Evolutionary conservation across 1,140 invertebrate genomes (phyloP), one percentile per base, ranked within the genome.

Genomic region (Ruditapes philippinarum): DNA sequence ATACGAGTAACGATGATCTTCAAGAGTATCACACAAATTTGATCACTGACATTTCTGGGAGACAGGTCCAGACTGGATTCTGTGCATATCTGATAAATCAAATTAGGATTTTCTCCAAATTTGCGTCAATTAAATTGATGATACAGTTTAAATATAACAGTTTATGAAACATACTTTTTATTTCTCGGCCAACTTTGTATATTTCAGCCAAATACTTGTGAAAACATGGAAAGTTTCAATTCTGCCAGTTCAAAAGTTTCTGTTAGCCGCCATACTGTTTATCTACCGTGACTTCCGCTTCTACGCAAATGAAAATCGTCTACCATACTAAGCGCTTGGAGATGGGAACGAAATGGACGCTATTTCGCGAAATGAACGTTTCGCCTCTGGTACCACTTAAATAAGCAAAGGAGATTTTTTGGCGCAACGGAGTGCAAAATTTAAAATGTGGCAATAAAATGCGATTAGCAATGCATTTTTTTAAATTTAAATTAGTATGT

Each of bases 251-350:
- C 65, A 70, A 70, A 70, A 38, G 33, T 36, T 70, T 40, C 65
- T 19, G 3, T 70, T 38, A 36, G 65, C 65, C 65, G 65, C 65
- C 65, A 70, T 70, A 70, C 65, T 70, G 65, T 70, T 70, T 70
- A 70, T 70, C 5, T 19, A 57, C 5, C 4, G 33, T 22, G 36
- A 70, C 65, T 70, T 70, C 65, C 65, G 65, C n/a, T 62, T 28
- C 28, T 62, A 7, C 57, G 57, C n/a, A 28, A 62, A 62, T n/a
- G n/a, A n/a, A n/a, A n/a, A n/a, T n/a, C n/a, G n/a, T n/a, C n/a
- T n/a, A n/a, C n/a, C n/a, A n/a, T n/a, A n/a, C n/a, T n/a, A n/a
- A n/a, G n/a, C n/a, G n/a, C n/a, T n/a, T n/a, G n/a, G n/a, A n/a
- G n/a, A n/a, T n/a, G n/a, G n/a, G n/a, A n/a, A n/a, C n/a, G n/a